Base-by-base conservation (phyloP, 2,113 vertebrate genomes). In the Oenanthe oenanthe region DNA sequence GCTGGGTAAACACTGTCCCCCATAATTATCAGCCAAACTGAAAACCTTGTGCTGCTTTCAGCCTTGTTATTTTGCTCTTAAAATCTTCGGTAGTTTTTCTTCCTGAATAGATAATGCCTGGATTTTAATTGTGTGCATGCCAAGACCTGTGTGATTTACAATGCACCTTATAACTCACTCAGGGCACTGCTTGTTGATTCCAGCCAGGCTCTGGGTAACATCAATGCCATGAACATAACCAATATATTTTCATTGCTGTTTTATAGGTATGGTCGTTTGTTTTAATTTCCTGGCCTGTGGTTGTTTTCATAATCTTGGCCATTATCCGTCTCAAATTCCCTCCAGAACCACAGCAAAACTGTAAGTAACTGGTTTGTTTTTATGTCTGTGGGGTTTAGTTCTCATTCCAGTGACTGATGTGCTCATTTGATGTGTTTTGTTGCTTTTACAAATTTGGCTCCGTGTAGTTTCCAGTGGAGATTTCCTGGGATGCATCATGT, bases 221-320 rank as follows among this genome's bases (percentile, higher is more conserved):
- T 88, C 85, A 57, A 2, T 18, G 45, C 12, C 4, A 61, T 45
- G 91, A 96, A 76, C 7, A 1, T 92, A 96, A 96, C 86, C 58
- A 4, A 95, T 89, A 51, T 84, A 57, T 92, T 97, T 97, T 95
- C 75, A 48, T 97, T 85, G 45, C 96, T 98, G 14, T 95, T 96
- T 98, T 98, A 51, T 94, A 99, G 99, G 82, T 98, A 81, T 99
- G 99, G 99, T 99, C 99, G 18, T 92, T 99, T 89, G 98, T 98
- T 77, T 98, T 99, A 91, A 96, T 99, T 65, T 48, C 97, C 88
- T 99, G 99, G 99, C 99, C 99, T 31, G 96, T 99, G 84, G 96
- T 99, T 93, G 98, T 99, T 98, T 99, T 99, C 96, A 97, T 99
- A 94, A 99, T 99, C 97, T 95, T 99, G 93, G 99, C 98, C 72